Percentiles rank a stretch among this genome's conserved stretches.
Conservation (phyloP, 64 coral and sea anemone species). For the Cladopsammia gracilis region DNA sequence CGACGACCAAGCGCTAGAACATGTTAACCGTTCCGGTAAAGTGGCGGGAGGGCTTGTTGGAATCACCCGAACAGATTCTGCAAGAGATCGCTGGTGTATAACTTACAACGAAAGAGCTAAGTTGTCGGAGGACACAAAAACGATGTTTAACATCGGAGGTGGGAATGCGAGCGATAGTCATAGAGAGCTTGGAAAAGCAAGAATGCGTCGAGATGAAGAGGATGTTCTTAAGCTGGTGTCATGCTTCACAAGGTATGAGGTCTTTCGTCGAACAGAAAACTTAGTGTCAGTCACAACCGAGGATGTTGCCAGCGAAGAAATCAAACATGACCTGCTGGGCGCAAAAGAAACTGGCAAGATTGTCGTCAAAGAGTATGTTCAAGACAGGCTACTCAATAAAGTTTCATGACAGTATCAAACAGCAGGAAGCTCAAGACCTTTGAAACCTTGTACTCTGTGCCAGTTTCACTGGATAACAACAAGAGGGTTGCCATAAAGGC, state of each 20-base stretch:
- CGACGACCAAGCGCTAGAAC: slow-evolving; percentile 80
- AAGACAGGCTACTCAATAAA: slow-evolving; percentile 13
- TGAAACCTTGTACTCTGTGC: slow-evolving; percentile 31
- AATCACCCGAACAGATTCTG: slow-evolving; percentile 66
- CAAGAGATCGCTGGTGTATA: slow-evolving; percentile 73
- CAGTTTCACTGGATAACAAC: slow-evolving; percentile 46
- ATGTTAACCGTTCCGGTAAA: slow-evolving; percentile 76
- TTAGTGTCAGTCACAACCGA: slow-evolving; percentile 60
- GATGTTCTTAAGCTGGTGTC: slow-evolving; percentile 40
- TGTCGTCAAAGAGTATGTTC: slow-evolving; percentile 34
- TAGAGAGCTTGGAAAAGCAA: slow-evolving; percentile 58
- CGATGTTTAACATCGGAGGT: slow-evolving; percentile 62
- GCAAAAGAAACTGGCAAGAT: slow-evolving; percentile 2
- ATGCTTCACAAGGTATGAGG: slow-evolving; percentile 23
- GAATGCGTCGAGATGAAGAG: slow-evolving; percentile 58
- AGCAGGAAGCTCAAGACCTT: slow-evolving; percentile 49
- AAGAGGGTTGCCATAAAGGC: slow-evolving; percentile 47
- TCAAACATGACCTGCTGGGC: slow-evolving; percentile 25
- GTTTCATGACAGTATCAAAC: slow-evolving; percentile 49
- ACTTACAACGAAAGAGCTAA: slow-evolving; percentile 73
- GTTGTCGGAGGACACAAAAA: slow-evolving; percentile 73
- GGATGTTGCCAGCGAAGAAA: slow-evolving; percentile 60
- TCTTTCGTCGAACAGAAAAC: slow-evolving; percentile 36
- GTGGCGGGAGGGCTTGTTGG: slow-evolving; percentile 71
- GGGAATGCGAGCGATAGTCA: slow-evolving; percentile 16